Evolutionary conservation across 2,797 vertebrate species (phyloP).

Genomic region (Hoplostethus atlanticus): DNA sequence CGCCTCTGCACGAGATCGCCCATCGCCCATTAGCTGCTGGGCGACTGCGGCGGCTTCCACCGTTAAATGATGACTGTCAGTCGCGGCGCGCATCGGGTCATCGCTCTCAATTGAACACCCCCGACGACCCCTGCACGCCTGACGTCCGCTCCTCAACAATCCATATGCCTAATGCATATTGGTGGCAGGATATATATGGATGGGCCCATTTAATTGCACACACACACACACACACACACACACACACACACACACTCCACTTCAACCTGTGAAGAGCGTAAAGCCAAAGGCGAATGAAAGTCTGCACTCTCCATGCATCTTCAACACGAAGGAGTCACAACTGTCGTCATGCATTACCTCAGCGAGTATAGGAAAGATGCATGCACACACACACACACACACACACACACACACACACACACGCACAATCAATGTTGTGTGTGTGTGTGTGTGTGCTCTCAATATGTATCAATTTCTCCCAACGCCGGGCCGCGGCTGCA

Average conservation of each 20-base stretch:
- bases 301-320: slow-evolving; percentile 55
- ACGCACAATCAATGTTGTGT: background rate
- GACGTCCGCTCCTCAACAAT: slow-evolving; percentile 26
- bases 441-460: slow-evolving; percentile 2
- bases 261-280: slow-evolving; percentile 26
- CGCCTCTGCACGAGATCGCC: slow-evolving; percentile 26
- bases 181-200: slow-evolving; percentile 27
- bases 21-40: slow-evolving; percentile 28
- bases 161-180: slow-evolving; percentile 22
- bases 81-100: too few relatives aligned
- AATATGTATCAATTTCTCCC: slow-evolving; percentile 41
- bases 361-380: background rate
- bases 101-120: background rate
- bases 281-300: slow-evolving; percentile 30
- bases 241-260: background rate
- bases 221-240: background rate
- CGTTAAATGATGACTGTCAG: too few relatives aligned
- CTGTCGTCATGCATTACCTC: slow-evolving; percentile 56
- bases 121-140: background rate
- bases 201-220: slow-evolving; percentile 4
- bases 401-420: slow-evolving; percentile 3
- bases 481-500: slow-evolving; percentile 22
- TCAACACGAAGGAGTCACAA: slow-evolving; percentile 42
- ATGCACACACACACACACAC: background rate
- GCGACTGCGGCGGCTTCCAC: slow-evolving; percentile 1